These are phyloP conservation scores for Platypus cylindrus DNA, from an alignment of 2,888 invertebrate genomes.

Conservation along the genomic window DNA sequence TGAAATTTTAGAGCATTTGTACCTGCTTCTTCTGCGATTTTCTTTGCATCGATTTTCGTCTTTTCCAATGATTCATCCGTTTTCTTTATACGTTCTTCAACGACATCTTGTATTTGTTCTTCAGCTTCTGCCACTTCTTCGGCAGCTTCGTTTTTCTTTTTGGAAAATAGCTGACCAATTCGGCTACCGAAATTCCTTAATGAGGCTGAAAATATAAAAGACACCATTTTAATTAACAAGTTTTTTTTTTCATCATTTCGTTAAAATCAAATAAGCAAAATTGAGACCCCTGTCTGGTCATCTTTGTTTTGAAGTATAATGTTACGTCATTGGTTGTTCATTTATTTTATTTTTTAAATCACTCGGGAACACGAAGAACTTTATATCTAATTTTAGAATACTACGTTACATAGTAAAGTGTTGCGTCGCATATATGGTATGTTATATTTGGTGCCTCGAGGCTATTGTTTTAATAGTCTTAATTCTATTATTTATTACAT, in stretches of 20 bases:
- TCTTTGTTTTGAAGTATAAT: neutral
- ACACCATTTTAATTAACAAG: neutral
- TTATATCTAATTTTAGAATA: too few species aligned
- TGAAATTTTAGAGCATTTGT: slow-evolving; percentile 3
- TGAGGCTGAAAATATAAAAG: slow-evolving; percentile 39
- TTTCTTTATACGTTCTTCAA: slow-evolving; percentile 18
- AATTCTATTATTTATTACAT: too few species aligned
- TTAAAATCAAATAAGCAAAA: too few species aligned
- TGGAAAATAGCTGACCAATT: slow-evolving; percentile 56
- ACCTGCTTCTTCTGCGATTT: slow-evolving; percentile 42
- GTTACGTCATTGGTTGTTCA: neutral
- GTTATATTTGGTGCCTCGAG: too few species aligned
- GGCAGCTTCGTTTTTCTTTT: slow-evolving; percentile 57
- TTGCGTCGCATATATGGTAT: too few species aligned
- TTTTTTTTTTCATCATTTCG: too few species aligned
- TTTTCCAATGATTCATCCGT: slow-evolving; percentile 51
- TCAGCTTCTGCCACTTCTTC: slow-evolving; percentile 51
- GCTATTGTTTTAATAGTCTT: too few species aligned
- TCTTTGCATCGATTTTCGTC: slow-evolving; percentile 41
- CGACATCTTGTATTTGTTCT: slow-evolving; percentile 16
- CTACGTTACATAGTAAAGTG: too few species aligned
- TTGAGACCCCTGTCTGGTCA: too few species aligned
- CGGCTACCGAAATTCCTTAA: slow-evolving; percentile 60
- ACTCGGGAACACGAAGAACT: neutral
- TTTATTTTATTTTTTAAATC: neutral